Conservation (phyloP, 1,140 invertebrate genomes). For the Antheraea mylitta region DNA sequence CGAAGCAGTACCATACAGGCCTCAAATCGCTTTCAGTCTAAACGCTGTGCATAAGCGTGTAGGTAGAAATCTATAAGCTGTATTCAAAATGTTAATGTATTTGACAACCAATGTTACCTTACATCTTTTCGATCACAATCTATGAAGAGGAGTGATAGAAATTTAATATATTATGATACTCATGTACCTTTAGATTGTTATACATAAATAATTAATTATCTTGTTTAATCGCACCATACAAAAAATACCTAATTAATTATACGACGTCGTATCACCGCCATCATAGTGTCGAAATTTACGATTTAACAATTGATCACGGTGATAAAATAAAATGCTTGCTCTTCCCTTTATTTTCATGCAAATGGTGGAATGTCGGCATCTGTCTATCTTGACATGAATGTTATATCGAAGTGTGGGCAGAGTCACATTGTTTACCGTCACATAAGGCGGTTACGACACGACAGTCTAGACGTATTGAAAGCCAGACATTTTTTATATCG, state of each 20-base stretch:
- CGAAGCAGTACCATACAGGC: neutral
- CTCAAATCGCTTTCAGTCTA: neutral
- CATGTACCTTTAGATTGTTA: neutral
- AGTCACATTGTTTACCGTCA: neutral
- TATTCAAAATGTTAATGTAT: constrained; percentile 11
- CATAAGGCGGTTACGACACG: neutral
- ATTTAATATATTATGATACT: neutral
- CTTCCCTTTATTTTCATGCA: neutral
- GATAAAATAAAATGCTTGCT: neutral
- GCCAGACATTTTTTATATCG: neutral
- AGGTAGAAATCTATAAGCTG: constrained; percentile 1
- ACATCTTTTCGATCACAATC: constrained; percentile 41
- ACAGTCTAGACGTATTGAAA: neutral
- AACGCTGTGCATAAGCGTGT: neutral
- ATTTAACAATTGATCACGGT: neutral
- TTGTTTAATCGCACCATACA: neutral
- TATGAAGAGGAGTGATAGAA: constrained; percentile 30
- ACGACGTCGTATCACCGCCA: neutral
- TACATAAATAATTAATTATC: neutral
- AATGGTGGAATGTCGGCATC: neutral
- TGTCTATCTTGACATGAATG: neutral
- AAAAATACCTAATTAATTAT: neutral
- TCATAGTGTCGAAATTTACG: neutral
- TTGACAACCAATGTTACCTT: constrained; percentile 11
- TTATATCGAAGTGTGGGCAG: constrained; percentile 1